These are phyloP conservation scores for Macrostomum lignano DNA, from an alignment of 1,140 invertebrate genomes.

Conservation along the genomic window DNA sequence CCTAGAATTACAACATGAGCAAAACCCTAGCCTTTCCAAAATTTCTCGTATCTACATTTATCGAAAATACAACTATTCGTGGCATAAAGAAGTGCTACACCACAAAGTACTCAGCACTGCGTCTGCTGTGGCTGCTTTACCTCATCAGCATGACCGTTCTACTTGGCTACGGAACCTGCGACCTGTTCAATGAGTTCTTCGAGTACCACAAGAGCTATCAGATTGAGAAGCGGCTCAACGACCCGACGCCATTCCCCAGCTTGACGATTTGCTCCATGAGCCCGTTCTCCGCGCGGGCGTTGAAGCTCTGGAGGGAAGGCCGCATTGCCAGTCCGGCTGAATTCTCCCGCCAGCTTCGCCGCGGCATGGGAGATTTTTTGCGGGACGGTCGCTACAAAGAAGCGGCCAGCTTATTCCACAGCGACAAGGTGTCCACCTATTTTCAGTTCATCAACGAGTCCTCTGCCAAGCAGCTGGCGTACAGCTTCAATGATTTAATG, in stretches of 20 bases:
- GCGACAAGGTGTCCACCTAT: too few relatives aligned
- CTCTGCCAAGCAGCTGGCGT: too few relatives aligned
- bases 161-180: neutral
- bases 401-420: too few relatives aligned
- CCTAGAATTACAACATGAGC: too few relatives aligned
- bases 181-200: slow-evolving; percentile 1
- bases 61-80: too few relatives aligned
- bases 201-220: slow-evolving; percentile 1
- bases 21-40: too few relatives aligned
- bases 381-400: too few relatives aligned
- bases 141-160: neutral
- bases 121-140: slow-evolving; percentile 2
- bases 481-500: too few relatives aligned
- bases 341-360: neutral
- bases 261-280: slow-evolving; percentile 4
- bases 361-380: too few relatives aligned
- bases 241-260: slow-evolving; percentile 1
- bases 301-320: neutral
- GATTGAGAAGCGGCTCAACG: neutral
- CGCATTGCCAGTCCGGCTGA: neutral
- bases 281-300: slow-evolving; percentile 1
- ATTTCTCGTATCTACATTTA: too few relatives aligned
- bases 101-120: neutral
- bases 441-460: too few relatives aligned
- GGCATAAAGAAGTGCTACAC: too few relatives aligned